Percentiles rank a stretch among this genome's conserved stretches.
phyloP scores from a whole-genome alignment of 2,888 invertebrate species.

The Nomada fucata region DNA sequence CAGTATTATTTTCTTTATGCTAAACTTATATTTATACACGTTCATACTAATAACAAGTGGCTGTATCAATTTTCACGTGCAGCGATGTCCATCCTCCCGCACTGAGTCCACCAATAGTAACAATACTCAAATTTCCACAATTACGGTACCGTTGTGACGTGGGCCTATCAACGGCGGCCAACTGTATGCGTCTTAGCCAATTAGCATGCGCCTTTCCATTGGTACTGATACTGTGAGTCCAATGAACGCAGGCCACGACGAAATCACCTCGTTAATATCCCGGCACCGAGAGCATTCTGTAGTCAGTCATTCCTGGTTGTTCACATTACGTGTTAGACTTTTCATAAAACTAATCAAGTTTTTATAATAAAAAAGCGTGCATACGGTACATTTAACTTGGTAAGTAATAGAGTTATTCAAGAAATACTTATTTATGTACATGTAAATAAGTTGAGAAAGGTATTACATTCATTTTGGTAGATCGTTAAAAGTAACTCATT shows the following conservation, averaged over 20 bases:
- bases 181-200: constrained; percentile 86
- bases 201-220: constrained; percentile 82
- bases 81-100: constrained; percentile 3
- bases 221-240: constrained; percentile 83
- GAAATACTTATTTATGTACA: neutral
- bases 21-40: neutral
- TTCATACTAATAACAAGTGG: neutral
- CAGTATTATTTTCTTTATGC: neutral
- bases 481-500: neutral
- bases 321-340: constrained; percentile 57
- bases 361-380: constrained; percentile 20
- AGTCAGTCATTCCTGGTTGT: constrained; percentile 78
- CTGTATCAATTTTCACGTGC: constrained; percentile 30
- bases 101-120: constrained; percentile 34
- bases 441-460: neutral
- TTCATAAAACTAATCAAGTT: constrained; percentile 21
- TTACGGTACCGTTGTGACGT: constrained; percentile 84
- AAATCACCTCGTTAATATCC: constrained; percentile 81
- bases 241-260: constrained; percentile 88
- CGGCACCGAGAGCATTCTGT: constrained; percentile 72
- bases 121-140: constrained; percentile 71
- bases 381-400: constrained; percentile 23
- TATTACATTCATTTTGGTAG: neutral
- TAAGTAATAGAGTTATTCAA: constrained; percentile 25
- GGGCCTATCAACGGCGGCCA: constrained; percentile 88